Percentiles rank a stretch among this genome's conserved stretches.
These are phyloP conservation scores for Yponomeuta malinellus DNA, from an alignment of 2,888 invertebrate genomes.

Conservation along the genomic window DNA sequence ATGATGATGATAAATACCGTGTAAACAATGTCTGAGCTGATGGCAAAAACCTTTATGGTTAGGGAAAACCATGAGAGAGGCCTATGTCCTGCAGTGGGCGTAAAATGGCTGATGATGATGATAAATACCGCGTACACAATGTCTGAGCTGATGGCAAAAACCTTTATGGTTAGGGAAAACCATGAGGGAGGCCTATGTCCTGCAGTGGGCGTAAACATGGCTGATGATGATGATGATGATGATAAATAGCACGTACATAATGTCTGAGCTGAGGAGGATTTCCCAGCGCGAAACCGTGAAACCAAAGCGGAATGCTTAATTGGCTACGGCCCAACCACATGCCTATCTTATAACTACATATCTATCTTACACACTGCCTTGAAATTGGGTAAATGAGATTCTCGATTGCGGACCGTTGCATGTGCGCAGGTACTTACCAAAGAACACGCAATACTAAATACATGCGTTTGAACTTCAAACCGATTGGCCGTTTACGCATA, in stretches of 20 bases:
- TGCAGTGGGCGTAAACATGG: too few relatives aligned
- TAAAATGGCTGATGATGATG: too few relatives aligned
- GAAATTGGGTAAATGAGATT: conserved; percentile 1
- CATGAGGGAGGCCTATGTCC: too few relatives aligned
- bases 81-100: too few relatives aligned
- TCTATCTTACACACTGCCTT: not conserved
- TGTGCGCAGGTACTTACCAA: not conserved
- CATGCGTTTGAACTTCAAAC: not conserved
- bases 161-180: too few relatives aligned
- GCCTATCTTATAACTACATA: not conserved
- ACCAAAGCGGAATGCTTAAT: not conserved
- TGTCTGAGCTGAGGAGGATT: not conserved
- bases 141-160: too few relatives aligned
- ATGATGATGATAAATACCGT: too few relatives aligned
- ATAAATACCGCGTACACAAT: too few relatives aligned
- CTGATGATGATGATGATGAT: too few relatives aligned
- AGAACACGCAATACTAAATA: not conserved
- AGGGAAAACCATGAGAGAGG: too few relatives aligned
- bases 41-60: too few relatives aligned
- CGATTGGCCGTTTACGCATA: not conserved
- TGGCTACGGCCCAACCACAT: not conserved
- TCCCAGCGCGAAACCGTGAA: not conserved
- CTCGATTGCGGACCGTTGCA: not conserved
- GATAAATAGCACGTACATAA: not conserved
- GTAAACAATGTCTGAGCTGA: too few relatives aligned